Conservation (phyloP, 2,113 vertebrate genomes). For the Epinephelus lanceolatus region DNA sequence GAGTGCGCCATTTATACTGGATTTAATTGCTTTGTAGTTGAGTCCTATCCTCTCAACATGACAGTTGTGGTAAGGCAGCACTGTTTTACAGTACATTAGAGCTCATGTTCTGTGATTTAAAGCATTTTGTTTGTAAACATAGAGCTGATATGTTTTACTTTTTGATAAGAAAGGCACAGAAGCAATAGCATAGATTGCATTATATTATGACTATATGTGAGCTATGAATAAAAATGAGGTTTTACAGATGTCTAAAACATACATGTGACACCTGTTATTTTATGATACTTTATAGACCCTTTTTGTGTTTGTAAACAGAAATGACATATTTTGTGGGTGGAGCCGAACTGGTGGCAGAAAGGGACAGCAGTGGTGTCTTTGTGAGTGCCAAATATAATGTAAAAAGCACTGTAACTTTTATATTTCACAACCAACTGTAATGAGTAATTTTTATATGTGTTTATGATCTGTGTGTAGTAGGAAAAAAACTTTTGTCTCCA, state of each 20-base stretch:
- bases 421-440: too few species aligned
- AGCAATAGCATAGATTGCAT: constrained; percentile 13
- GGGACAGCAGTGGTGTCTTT: too few species aligned
- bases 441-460: too few species aligned
- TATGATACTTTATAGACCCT: background rate
- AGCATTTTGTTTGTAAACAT: constrained; percentile 18
- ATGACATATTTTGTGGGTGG: too few species aligned
- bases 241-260: constrained; percentile 1
- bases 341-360: too few species aligned
- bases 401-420: too few species aligned
- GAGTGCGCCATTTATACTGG: constrained; percentile 57
- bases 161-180: background rate
- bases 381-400: too few species aligned
- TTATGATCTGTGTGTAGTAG: too few species aligned
- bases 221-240: constrained; percentile 14
- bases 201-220: constrained; percentile 4
- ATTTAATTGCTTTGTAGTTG: constrained; percentile 16
- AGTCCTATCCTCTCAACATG: fast-evolving
- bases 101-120: constrained; percentile 13
- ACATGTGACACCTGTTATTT: background rate
- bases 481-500: too few species aligned
- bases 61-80: background rate
- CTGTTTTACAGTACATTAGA: background rate
- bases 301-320: too few species aligned
- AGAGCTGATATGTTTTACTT: constrained; percentile 19